Base-by-base conservation (phyloP, 2,113 vertebrate genomes). In the Callorhinus ursinus region DNA sequence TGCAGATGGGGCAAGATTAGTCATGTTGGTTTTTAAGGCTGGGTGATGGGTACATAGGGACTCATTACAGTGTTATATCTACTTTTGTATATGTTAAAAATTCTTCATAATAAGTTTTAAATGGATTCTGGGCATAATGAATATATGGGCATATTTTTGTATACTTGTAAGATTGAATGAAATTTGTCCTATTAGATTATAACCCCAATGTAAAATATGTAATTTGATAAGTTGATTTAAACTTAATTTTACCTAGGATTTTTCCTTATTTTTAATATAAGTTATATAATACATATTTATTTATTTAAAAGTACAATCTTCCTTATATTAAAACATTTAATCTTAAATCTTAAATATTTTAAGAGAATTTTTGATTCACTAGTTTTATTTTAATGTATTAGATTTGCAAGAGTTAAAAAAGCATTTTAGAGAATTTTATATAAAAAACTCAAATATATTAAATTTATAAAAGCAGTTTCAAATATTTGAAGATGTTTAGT, bases 181-280 rank as follows among this genome's bases (percentile, higher is more conserved):
- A 77, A 94, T 85, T 11, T 91, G 28, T 55, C 46, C 89, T 24
- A 42, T 67, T 88, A 53, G 49, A 72, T 53, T 55, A 84, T 31
- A 85, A 59, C 7, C 22, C 28, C 42, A 85, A 87, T 49, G 92
- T 88, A 89, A 95, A 88, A 88, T 76, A 19, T 89, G 16, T n/a
- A 55, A 76, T 53, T 85, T 85, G 36, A 26, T 72, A 79, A 88
- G 14, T 65, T 80, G 36, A 88, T 49, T 88, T 69, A 71, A 93
- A 77, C 8, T 92, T 82, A 5, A 95, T 90, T 95, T 96, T 65
- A 91, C 46, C 89, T 77, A 28, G 55, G n/a, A 93, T 51, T 88
- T 31, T 88, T 51, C 33, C 69, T 46, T 28, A 76, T 28, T 28
- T 42, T 76, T 28, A 46, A 76, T 76, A 72, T 72, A 42, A 42